Evolutionary conservation across 2,888 invertebrate species (phyloP).

Genomic region (Rhagonycha fulva): DNA sequence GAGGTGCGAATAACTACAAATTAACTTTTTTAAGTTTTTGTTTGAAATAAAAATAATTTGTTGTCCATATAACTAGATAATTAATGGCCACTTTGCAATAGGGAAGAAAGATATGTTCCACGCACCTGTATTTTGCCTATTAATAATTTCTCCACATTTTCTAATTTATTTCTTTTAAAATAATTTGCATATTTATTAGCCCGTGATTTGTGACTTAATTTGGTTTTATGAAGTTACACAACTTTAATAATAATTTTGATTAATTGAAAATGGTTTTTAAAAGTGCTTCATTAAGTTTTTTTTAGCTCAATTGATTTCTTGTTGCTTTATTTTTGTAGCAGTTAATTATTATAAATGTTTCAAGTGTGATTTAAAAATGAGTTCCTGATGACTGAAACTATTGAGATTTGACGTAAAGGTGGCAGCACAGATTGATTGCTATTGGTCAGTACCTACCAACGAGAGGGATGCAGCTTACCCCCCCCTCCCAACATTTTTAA

Average conservation of each 20-base stretch:
- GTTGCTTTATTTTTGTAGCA: not conserved
- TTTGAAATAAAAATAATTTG: not conserved
- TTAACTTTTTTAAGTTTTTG: not conserved
- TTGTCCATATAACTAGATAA: not conserved
- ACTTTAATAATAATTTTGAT: not conserved
- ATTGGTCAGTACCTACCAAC: no score
- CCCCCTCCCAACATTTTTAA: not conserved
- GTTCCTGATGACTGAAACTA: no score
- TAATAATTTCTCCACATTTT: not conserved
- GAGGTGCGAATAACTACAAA: not conserved
- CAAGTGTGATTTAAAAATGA: no score
- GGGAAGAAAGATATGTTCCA: not conserved
- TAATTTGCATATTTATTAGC: not conserved
- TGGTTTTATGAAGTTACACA: not conserved
- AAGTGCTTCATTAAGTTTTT: not conserved
- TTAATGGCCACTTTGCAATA: not conserved
- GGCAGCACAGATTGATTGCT: not conserved
- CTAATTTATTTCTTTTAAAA: not conserved
- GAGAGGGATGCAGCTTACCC: no score
- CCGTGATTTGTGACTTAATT: not conserved
- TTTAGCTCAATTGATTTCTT: not conserved
- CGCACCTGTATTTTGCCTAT: not conserved
- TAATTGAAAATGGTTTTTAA: not conserved
- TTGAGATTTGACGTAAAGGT: not conserved
- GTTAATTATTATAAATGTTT: not conserved